Evolutionary conservation across 2,888 invertebrate species (phyloP), one percentile per base, ranked within the genome.

Genomic region (Melanostoma scalare): DNA sequence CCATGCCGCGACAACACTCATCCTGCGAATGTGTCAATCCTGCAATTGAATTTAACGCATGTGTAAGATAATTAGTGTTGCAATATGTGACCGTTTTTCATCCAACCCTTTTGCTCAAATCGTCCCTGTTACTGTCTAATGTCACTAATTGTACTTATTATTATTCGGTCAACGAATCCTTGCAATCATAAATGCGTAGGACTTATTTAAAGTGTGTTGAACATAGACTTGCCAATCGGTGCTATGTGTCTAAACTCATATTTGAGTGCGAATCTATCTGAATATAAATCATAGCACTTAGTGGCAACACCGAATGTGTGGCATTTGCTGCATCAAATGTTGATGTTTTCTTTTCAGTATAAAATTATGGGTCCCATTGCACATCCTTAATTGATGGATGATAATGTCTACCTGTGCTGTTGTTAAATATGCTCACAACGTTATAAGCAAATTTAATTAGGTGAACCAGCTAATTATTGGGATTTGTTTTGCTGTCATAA

Each of bases 361-460:
- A 67, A 69, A 84, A 79, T 79, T 79, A 84, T 78, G 65, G 61
- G 65, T 60, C 60, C 48, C 84, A 67, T 33, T 52, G 72, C 71
- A 84, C 69, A 78, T 74, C 40, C 38, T 75, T 79, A 84, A 84
- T 79, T 79, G 84, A 84, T 79, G 65, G 55, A 79, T 79, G 79
- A 84, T 84, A 20, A 20, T 20, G 20, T 20, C 20, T 20, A 20
- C 10, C 8, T 31, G 33, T 52, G n/a, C 4, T 44, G 38, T 30
- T 56, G 44, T 56, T 68, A 40, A 61, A 68, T 42, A 73, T 68
- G 72, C 53, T 67, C 44, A 63, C 68, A 77, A 52, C 56, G 44
- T 73, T 53, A 65, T 56, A 50, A 40, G 56, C 20, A 73, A 78
- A 79, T 84, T 79, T 74, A 84, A 84, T 84, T 79, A 79, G 60